phyloP scores from a whole-genome alignment of 2,797 vertebrate species.

The Orientallactaga sibirica region DNA sequence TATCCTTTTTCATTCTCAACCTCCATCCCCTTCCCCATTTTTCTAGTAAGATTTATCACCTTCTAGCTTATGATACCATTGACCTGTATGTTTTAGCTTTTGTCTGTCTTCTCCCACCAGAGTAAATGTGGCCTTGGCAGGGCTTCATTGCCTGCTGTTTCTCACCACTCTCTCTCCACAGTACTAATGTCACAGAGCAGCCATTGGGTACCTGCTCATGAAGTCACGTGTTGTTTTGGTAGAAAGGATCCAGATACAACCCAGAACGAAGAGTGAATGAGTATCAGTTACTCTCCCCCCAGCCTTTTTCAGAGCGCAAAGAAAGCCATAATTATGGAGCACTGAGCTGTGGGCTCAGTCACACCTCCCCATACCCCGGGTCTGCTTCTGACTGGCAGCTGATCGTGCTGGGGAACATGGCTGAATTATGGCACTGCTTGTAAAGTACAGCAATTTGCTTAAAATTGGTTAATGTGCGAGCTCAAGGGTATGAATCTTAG shows the following conservation, averaged over 20 bases:
- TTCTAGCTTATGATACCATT: background rate
- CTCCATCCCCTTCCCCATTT: background rate
- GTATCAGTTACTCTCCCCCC: background rate
- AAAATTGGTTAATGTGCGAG: slow-evolving; percentile 39
- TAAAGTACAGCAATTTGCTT: slow-evolving; percentile 51
- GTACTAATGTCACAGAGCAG: background rate
- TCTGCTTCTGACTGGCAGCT: slow-evolving; percentile 8
- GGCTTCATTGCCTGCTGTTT: background rate
- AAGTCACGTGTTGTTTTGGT: background rate
- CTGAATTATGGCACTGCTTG: slow-evolving; percentile 24
- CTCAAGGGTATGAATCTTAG: background rate
- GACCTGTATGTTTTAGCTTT: background rate
- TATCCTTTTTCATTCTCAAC: background rate
- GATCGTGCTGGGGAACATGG: slow-evolving; percentile 8
- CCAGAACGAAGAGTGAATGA: background rate
- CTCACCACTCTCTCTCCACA: background rate
- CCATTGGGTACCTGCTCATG: background rate
- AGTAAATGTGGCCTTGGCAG: background rate
- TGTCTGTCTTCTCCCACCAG: slow-evolving; percentile 4
- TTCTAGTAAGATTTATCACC: background rate
- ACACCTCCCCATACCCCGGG: background rate
- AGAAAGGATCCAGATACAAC: background rate
- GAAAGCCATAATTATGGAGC: background rate
- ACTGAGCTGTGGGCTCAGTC: background rate
- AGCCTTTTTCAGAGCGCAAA: background rate